Conservation (phyloP, 2,888 invertebrate species). For the Nephrotoma flavescens region DNA sequence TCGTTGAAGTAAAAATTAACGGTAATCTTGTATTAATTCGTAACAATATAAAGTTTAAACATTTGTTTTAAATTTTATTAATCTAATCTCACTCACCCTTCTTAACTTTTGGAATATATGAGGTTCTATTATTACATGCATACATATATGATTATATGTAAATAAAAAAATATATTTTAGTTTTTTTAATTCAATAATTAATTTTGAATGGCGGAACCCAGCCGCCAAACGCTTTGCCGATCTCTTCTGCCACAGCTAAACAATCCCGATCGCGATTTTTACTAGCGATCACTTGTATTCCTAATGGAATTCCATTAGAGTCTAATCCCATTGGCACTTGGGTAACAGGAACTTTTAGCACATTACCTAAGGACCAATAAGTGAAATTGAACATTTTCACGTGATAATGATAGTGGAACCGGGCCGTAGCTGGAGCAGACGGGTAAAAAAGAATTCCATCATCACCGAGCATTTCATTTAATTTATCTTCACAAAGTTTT, state of each 20-base stretch:
- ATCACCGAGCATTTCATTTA: conserved; percentile 50
- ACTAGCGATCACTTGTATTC: conserved; percentile 75
- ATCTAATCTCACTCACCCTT: not conserved
- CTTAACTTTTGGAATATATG: not conserved
- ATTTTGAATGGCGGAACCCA: conserved; percentile 56
- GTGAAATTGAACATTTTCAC: conserved; percentile 69
- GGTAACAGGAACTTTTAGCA: conserved; percentile 64
- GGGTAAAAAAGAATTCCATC: conserved; percentile 76
- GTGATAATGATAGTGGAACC: conserved; percentile 66
- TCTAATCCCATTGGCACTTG: conserved; percentile 80
- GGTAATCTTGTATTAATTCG: no score
- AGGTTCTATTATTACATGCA: not conserved
- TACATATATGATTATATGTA: not conserved
- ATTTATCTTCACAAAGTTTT: conserved; percentile 38
- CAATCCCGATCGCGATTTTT: conserved; percentile 71
- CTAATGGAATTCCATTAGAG: conserved; percentile 68
- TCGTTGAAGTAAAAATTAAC: no score
- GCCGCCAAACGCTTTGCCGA: conserved; percentile 79
- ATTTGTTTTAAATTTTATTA: not conserved
- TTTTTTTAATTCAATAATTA: not conserved
- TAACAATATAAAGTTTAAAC: not conserved
- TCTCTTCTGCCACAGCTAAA: conserved; percentile 75
- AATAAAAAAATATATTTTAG: not conserved
- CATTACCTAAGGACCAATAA: conserved; percentile 77
- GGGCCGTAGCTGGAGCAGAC: conserved; percentile 61